Conservation (phyloP, 2,888 invertebrate species). For the Schizaphis graminum region DNA sequence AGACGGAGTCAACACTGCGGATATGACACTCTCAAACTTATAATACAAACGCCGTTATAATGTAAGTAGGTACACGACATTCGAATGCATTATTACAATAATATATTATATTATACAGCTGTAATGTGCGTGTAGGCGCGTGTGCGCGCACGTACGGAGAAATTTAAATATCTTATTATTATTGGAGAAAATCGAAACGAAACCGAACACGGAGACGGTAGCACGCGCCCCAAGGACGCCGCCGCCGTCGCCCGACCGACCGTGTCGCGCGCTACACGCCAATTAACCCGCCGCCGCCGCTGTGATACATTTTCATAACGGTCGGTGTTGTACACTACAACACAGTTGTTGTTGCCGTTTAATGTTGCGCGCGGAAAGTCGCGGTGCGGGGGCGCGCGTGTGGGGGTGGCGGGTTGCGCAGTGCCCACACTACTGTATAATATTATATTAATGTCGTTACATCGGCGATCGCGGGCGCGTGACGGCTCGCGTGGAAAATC, state of each 20-base stretch:
- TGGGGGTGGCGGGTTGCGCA: not conserved
- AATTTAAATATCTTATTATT: constrained; percentile 4
- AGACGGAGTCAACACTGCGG: too few relatives aligned
- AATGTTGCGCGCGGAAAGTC: not conserved
- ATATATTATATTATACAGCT: too few relatives aligned
- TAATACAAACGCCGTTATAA: not conserved
- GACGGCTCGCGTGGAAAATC: constrained; percentile 35
- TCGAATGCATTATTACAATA: not conserved
- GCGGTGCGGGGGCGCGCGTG: not conserved
- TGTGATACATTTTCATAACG: not conserved
- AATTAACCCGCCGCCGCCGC: not conserved
- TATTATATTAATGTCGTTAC: not conserved
- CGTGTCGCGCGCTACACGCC: constrained; percentile 34
- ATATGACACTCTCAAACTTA: too few relatives aligned
- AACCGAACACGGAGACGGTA: not conserved
- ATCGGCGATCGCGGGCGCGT: constrained; percentile 9
- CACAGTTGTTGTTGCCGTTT: not conserved
- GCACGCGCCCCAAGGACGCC: constrained; percentile 52
- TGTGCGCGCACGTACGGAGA: constrained; percentile 2
- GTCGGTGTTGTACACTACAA: not conserved
- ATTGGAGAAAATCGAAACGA: constrained; percentile 2
- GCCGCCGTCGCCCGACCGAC: not conserved
- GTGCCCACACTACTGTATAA: not conserved
- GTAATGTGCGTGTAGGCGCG: not conserved
- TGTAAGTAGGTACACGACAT: not conserved